Evolutionary conservation across 2,888 invertebrate genomes (phyloP).

Genomic region (Epistrophe eligans): DNA sequence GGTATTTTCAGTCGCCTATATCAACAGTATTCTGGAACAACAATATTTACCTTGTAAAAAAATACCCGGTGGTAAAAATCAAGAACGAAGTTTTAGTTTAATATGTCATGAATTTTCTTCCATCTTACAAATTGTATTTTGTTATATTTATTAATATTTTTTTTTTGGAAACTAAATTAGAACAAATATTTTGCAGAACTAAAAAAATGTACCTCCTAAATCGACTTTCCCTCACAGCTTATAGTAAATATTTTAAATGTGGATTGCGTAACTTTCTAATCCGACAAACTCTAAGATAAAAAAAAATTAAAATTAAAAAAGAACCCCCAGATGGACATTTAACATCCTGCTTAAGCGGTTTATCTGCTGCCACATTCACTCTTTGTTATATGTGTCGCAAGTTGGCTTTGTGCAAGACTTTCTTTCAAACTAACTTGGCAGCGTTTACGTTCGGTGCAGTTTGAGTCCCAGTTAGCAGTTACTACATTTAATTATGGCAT

Average conservation of each 20-base stretch:
- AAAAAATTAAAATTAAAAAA: not conserved
- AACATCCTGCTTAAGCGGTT: constrained; percentile 40
- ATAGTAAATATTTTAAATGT: not conserved
- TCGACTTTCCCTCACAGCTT: not conserved
- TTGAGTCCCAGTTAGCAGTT: not conserved
- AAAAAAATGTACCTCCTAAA: not conserved
- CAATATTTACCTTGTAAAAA: too few species aligned
- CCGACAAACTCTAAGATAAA: not conserved
- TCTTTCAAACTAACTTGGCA: constrained; percentile 32
- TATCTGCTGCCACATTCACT: constrained; percentile 19
- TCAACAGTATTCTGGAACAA: too few species aligned
- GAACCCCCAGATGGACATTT: constrained; percentile 3
- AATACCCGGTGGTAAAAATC: too few species aligned
- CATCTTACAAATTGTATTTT: too few species aligned
- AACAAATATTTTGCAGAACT: not conserved
- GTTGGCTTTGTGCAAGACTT: constrained; percentile 33
- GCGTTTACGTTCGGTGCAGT: constrained; percentile 6
- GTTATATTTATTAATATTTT: too few species aligned
- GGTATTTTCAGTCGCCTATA: too few species aligned
- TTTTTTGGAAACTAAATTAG: not conserved
- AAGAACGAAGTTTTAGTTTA: too few species aligned
- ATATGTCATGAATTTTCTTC: too few species aligned
- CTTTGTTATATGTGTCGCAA: constrained; percentile 48
- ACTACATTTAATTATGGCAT: constrained; percentile 19
- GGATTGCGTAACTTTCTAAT: constrained; percentile 5